These are phyloP conservation scores for Smithornis capensis DNA, from an alignment of 2,113 vertebrate species.

Conservation along the genomic window DNA sequence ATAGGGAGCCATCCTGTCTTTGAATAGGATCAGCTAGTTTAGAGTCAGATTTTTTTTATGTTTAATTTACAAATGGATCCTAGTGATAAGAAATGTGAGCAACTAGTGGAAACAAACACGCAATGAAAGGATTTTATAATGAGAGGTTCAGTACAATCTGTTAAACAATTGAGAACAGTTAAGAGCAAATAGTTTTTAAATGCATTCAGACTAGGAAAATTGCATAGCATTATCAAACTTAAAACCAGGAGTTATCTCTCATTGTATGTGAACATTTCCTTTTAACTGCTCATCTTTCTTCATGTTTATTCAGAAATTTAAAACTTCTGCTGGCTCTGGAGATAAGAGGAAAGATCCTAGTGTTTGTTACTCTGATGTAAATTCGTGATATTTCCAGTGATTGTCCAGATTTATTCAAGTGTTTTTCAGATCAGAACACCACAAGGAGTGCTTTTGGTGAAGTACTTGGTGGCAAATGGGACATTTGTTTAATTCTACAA, in stretches of 20 bases:
- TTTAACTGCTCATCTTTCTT: conserved; percentile 53
- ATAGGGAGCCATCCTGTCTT: conserved; percentile 98
- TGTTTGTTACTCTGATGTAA: conserved; percentile 24
- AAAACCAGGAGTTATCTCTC: conserved; percentile 59
- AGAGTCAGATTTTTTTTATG: conserved; percentile 88
- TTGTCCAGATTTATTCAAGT: neutral
- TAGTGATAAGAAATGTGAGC: conserved; percentile 94
- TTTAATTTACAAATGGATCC: conserved; percentile 99
- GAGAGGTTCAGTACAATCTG: conserved; percentile 89
- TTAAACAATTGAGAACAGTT: conserved; percentile 91
- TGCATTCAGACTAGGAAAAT: conserved; percentile 67
- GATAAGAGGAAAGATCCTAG: conserved; percentile 14
- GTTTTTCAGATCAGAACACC: neutral
- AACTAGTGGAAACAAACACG: conserved; percentile 82
- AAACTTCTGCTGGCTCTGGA: conserved; percentile 54
- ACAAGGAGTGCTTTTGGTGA: conserved; percentile 6
- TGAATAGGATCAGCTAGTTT: conserved; percentile 90
- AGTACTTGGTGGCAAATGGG: neutral
- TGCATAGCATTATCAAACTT: conserved; percentile 62
- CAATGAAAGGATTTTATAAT: conserved; percentile 91
- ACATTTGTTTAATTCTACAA: conserved; percentile 58
- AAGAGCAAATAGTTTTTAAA: conserved; percentile 77
- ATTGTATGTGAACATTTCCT: conserved; percentile 49
- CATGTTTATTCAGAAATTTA: conserved; percentile 66
- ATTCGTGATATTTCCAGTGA: neutral